Base-by-base conservation (phyloP, 2,888 invertebrate genomes). In the Ormia ochracea region DNA sequence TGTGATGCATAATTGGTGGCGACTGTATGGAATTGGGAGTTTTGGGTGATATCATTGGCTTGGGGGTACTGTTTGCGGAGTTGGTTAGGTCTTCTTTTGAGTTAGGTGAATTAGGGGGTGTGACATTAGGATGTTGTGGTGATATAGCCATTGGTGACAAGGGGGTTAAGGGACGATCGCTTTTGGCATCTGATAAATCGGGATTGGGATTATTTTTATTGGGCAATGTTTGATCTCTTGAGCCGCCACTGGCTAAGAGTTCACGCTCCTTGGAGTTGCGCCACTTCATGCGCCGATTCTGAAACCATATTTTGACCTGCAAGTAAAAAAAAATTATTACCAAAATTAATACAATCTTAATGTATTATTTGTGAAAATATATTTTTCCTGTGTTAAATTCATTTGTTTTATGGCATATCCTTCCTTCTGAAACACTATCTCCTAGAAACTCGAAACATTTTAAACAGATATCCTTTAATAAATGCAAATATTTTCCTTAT, bases 261-360 rank as follows among this genome's bases (percentile, higher is more conserved):
- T 98, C 98, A 33, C 98, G 92, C 89, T 98, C 98, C 90, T 98
- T 98, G 4, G 97, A 97, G 90, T 99, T 99, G 68, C 99, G 93
- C 98, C 98, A 98, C 90, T 90, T 99, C 98, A 99, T 99, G 69
- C 98, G 94, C 0, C 98, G 94, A 89, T 99, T 99, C 92, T 99
- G 98, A 90, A 99, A 99, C 93, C 93, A 93, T 84, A 93, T 93
- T 90, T 93, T 93, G 63, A 93, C 93, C 93, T 93, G 82, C 81
- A 89, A 87, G 12, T 23, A 73, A 26, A 21, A 1, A 7, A 43
- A 19, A 0, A n/a, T n/a, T n/a, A n/a, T n/a, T n/a, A n/a, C n/a
- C n/a, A n/a, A n/a, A n/a, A n/a, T n/a, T n/a, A n/a, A 12, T 4
- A 33, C 19, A 28, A 31, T 31, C 4, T 45, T n/a, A 26, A 6